Percentiles rank a stretch among this genome's conserved stretches.
phyloP scores from a whole-genome alignment of 2,888 invertebrate species.

The Theretra japonica region DNA sequence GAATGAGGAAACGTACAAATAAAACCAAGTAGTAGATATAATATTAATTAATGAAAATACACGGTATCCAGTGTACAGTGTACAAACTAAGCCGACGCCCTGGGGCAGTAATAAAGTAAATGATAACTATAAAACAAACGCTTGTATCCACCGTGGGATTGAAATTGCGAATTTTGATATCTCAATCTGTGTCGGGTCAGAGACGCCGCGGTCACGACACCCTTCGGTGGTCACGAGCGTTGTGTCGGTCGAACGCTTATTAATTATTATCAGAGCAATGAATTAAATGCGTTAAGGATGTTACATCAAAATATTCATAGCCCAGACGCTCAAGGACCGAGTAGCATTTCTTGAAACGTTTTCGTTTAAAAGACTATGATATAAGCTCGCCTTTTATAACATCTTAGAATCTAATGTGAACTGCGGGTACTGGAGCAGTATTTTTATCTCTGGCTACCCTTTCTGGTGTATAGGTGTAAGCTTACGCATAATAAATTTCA shows the following conservation, averaged over 20 bases:
- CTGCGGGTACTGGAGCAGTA: too few species aligned
- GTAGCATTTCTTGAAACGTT: too few species aligned
- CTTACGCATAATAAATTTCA: too few species aligned
- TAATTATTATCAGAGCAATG: conserved; percentile 63
- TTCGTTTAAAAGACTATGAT: too few species aligned
- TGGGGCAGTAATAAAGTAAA: conserved; percentile 55
- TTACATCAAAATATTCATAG: conserved; percentile 47
- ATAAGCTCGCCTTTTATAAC: too few species aligned
- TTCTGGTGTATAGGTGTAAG: too few species aligned
- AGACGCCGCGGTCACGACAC: conserved; percentile 82
- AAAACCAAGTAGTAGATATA: not conserved
- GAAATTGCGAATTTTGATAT: conserved; percentile 81
- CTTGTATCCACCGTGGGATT: conserved; percentile 66
- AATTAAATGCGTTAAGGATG: conserved; percentile 73
- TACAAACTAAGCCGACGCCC: conserved; percentile 50
- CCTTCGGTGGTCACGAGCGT: conserved; percentile 82
- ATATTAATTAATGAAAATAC: conserved; percentile 20
- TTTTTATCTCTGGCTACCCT: too few species aligned
- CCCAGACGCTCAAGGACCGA: not conserved
- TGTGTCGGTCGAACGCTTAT: conserved; percentile 58
- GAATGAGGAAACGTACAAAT: not conserved
- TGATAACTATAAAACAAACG: conserved; percentile 75
- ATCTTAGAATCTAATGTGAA: too few species aligned
- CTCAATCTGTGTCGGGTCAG: conserved; percentile 81
- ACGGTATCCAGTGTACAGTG: conserved; percentile 27